A percentile compares a stretch with the other conserved stretches of the same genome.
phyloP scores from a whole-genome alignment of 2,113 vertebrate genomes.

The Recurvirostra avosetta region DNA sequence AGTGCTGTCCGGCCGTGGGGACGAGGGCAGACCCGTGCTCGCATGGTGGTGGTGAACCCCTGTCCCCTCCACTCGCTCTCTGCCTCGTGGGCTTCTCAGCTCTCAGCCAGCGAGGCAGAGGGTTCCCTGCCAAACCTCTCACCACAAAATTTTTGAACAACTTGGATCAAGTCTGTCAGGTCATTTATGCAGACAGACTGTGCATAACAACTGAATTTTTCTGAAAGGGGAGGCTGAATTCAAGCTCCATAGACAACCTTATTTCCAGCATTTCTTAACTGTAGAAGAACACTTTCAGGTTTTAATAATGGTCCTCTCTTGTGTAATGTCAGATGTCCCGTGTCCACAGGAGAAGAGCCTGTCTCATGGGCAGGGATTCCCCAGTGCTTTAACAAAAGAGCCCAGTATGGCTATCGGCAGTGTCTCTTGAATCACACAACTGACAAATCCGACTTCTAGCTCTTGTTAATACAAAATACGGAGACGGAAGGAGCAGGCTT shows the following conservation, averaged over 20 bases:
- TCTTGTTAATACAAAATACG: neutral
- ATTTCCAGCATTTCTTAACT: neutral
- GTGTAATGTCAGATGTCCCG: neutral
- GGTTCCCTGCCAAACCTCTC: neutral
- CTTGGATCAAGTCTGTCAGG: neutral
- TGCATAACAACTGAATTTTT: neutral
- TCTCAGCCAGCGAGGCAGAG: rapidly evolving
- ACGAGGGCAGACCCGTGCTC: no score
- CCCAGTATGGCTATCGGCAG: neutral
- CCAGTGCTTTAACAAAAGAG: neutral
- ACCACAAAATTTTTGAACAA: no score
- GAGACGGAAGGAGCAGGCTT: neutral
- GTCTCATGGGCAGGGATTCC: neutral
- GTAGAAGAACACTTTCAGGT: neutral
- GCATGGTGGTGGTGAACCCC: rapidly evolving
- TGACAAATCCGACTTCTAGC: no score
- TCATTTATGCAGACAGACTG: neutral
- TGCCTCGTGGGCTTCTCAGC: neutral
- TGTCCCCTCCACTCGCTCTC: rapidly evolving
- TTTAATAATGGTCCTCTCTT: neutral
- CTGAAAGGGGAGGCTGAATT: neutral
- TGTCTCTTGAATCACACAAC: neutral
- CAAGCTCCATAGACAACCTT: no score
- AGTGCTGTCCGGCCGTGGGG: rapidly evolving
- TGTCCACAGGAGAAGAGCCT: neutral